A percentile compares a stretch with the other conserved stretches of the same genome.
Evolutionary conservation across 2,888 invertebrate genomes (phyloP).

Genomic region (Timandra comae): DNA sequence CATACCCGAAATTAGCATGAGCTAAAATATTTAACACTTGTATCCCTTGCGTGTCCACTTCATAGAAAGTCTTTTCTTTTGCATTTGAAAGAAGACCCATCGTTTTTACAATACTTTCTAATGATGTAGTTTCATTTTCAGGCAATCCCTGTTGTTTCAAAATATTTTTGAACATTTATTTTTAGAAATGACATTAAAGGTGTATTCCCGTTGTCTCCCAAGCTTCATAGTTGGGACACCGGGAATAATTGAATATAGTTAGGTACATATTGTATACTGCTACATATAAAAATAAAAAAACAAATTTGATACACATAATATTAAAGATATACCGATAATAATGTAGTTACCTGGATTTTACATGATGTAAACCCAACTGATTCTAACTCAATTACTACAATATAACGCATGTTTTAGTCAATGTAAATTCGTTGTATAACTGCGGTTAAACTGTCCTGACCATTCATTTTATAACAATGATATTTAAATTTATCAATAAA

Average conservation of each 20-base stretch:
- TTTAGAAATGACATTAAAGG: too few relatives aligned
- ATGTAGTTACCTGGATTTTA: conserved; percentile 56
- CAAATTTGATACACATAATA: too few relatives aligned
- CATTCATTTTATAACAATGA: not conserved
- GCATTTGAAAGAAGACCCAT: conserved; percentile 32
- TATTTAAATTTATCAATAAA: conserved; percentile 6
- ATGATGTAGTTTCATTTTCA: conserved; percentile 23
- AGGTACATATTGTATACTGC: too few relatives aligned
- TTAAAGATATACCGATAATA: too few relatives aligned
- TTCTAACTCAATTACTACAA: conserved; percentile 55
- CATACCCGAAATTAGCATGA: conserved; percentile 37
- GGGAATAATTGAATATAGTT: too few relatives aligned
- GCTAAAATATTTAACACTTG: conserved; percentile 48
- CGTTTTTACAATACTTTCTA: conserved; percentile 32
- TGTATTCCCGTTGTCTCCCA: too few relatives aligned
- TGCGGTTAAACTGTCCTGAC: too few relatives aligned
- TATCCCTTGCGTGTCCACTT: conserved; percentile 50
- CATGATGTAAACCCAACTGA: conserved; percentile 52
- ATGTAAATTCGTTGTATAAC: too few relatives aligned
- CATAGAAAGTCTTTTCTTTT: conserved; percentile 38
- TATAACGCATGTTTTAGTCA: conserved; percentile 67
- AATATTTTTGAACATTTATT: too few relatives aligned
- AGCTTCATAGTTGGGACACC: too few relatives aligned
- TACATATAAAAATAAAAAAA: too few relatives aligned
- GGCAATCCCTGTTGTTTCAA: conserved; percentile 53